A percentile compares a stretch with the other conserved stretches of the same genome.
Evolutionary conservation across 92 coral and sea anemone species (phyloP).

Genomic region (Diadumene lineata): DNA sequence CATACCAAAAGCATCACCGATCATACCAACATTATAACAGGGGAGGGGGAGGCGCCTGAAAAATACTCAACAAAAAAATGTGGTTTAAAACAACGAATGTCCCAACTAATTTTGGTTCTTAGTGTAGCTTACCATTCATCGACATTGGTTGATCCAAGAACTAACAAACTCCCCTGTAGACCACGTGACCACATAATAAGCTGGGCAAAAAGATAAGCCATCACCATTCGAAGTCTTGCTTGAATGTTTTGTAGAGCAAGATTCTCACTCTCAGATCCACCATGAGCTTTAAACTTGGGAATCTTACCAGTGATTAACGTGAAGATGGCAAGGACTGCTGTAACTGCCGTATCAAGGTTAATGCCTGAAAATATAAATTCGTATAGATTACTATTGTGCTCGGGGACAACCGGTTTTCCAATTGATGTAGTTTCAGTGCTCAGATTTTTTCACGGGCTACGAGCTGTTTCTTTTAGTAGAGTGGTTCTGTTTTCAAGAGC

Average conservation of each 20-base stretch:
- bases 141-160: constrained; percentile 91
- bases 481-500: too few species aligned
- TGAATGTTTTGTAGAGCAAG: constrained; percentile 96
- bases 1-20: too few species aligned
- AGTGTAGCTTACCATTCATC: constrained; percentile 94
- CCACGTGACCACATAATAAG: constrained; percentile 99
- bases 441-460: too few species aligned
- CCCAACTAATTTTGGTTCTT: too few species aligned
- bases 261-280: constrained; percentile 86
- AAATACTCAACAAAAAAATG: too few species aligned
- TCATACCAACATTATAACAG: too few species aligned
- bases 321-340: constrained; percentile 84
- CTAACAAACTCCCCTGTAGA: constrained; percentile 76
- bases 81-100: too few species aligned
- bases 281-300: constrained; percentile 91
- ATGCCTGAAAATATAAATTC: constrained; percentile 75
- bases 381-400: too few species aligned
- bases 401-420: too few species aligned
- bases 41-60: too few species aligned
- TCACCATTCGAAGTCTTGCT: constrained; percentile 96
- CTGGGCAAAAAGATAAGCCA: constrained; percentile 96
- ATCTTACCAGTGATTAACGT: constrained; percentile 80
- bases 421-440: too few species aligned
- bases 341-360: constrained; percentile 79
- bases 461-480: too few species aligned